Base-by-base conservation (phyloP, 2,113 vertebrate species). In the Odontesthes bonariensis region DNA sequence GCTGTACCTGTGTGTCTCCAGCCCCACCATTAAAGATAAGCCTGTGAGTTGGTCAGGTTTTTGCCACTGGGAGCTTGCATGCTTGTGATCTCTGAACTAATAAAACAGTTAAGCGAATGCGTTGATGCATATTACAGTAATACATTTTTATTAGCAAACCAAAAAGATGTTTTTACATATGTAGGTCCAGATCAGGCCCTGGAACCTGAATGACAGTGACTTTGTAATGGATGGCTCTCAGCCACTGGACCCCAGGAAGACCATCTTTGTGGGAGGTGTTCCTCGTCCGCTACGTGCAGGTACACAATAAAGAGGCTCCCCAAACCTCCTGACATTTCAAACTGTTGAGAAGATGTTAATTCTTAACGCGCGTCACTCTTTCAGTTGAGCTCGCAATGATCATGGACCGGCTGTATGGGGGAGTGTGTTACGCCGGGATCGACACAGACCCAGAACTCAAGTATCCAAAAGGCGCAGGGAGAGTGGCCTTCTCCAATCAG, bases 221-320 rank as follows among this genome's bases (percentile, higher is more conserved):
- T 99, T 99, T 92, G 98, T 99, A 72, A 99, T 99, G 98, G 98
- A 99, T 75, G 98, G 98, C 86, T 99, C 98, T 84, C 98, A 99
- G 88, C 98, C 98, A 63, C 93, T 99, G 81, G 98, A 99, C 85
- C 98, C 98, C 65, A 95, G 98, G 76, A 99, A 99, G 94, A 99
- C 98, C 35, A 99, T 99, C 91, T 99, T 99, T 93, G 98, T 99
- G 68, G 98, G 98, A 75, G 98, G 98, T 73, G 98, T 99, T 89
- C 98, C 98, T 89, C 96, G 98, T 83, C 98, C 98, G 70, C 93
- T 99, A 52, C 95, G 98, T 93, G 98, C 98, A 95, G 97, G 98
- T 99, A 95, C 2, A 32, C 32, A 14, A 59, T 6, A 31, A 20
- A 19, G 3, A 3, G 31, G 47, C 64, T 8, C 12, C 4, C 17